These are phyloP conservation scores for Chrysolina haemoptera DNA, from an alignment of 2,888 invertebrate genomes.

Conservation along the genomic window DNA sequence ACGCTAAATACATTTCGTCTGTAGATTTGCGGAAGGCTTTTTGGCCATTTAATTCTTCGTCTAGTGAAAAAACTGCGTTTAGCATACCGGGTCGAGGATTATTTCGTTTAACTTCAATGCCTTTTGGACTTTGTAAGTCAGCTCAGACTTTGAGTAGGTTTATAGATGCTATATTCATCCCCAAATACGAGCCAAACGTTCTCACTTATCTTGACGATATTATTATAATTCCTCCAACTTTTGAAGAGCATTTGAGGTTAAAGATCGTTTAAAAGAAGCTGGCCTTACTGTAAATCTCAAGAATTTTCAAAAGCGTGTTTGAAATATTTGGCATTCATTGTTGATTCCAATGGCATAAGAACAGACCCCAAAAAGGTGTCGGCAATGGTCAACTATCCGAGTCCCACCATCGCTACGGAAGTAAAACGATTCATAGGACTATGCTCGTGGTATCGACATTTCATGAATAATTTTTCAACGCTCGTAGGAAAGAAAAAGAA, in stretches of 20 bases:
- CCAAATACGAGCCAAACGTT: background rate
- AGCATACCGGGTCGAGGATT: background rate
- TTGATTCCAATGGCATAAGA: background rate
- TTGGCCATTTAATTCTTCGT: background rate
- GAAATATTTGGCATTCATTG: too few relatives aligned
- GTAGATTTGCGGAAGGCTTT: too few relatives aligned
- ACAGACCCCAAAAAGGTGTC: background rate
- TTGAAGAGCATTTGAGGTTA: background rate
- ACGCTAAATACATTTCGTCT: background rate
- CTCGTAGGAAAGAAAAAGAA: background rate
- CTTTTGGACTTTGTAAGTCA: background rate
- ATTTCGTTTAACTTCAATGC: background rate
- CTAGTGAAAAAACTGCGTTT: background rate
- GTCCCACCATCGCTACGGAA: background rate
- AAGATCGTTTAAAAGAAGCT: background rate
- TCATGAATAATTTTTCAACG: too few relatives aligned
- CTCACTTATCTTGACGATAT: too few relatives aligned
- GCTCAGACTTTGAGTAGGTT: background rate
- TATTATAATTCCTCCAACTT: too few relatives aligned
- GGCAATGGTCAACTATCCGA: background rate
- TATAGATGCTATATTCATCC: background rate
- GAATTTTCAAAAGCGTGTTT: background rate
- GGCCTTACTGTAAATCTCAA: background rate
- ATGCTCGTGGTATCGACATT: too few relatives aligned
- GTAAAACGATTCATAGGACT: too few relatives aligned